Evolutionary conservation across 2,797 vertebrate genomes (phyloP).

Genomic region (Spondyliosoma cantharus): DNA sequence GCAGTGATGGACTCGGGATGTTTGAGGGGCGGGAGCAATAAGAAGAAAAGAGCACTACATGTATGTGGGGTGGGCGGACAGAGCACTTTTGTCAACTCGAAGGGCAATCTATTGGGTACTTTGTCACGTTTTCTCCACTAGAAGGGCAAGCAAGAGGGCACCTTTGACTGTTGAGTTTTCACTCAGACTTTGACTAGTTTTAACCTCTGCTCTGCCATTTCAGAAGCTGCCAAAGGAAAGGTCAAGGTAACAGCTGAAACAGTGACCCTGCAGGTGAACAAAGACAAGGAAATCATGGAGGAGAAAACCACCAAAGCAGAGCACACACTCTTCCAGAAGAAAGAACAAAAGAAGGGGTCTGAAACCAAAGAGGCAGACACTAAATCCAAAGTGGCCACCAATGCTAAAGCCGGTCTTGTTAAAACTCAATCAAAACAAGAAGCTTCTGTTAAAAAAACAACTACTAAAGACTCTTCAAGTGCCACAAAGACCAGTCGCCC

Average conservation of each 20-base stretch:
- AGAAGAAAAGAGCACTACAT: no score
- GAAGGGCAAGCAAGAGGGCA: no score
- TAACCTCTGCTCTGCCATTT: slow-evolving; percentile 41
- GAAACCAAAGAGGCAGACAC: slow-evolving; percentile 58
- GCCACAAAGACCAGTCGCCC: slow-evolving; percentile 51
- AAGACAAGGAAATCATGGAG: slow-evolving; percentile 63
- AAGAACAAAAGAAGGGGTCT: slow-evolving; percentile 57
- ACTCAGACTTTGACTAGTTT: slow-evolving; percentile 28
- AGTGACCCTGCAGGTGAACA: slow-evolving; percentile 49
- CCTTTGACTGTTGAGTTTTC: background rate
- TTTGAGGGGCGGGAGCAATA: no score
- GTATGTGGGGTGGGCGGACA: no score
- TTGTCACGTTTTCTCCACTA: no score
- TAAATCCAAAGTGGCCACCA: slow-evolving; percentile 59
- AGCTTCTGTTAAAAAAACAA: slow-evolving; percentile 56
- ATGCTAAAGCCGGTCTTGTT: slow-evolving; percentile 42
- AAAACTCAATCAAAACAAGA: slow-evolving; percentile 65
- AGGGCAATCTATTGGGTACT: no score
- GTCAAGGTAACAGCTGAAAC: slow-evolving; percentile 63
- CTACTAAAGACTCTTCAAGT: slow-evolving; percentile 48
- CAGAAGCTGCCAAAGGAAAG: slow-evolving; percentile 72
- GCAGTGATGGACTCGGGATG: no score
- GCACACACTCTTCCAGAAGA: slow-evolving; percentile 67
- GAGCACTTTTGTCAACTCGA: no score
- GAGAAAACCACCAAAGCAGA: slow-evolving; percentile 63